Base-by-base conservation (phyloP, 1,140 invertebrate genomes). In the Conopomorpha cramerella region DNA sequence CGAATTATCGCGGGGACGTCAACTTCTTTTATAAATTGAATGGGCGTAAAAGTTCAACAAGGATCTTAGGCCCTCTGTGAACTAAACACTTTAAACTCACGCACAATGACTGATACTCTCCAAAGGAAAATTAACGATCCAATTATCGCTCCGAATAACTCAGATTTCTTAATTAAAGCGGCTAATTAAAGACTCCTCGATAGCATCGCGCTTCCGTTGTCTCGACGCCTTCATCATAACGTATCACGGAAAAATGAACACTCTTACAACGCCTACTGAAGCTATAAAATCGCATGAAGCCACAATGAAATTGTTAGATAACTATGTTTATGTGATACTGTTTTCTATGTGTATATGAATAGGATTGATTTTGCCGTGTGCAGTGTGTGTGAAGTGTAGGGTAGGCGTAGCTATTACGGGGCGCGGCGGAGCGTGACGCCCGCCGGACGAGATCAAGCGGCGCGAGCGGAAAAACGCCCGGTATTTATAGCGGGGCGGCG, bases 91-190 rank as follows among this genome's bases (percentile, higher is more conserved):
- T n/a, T n/a, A n/a, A n/a, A n/a, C n/a, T n/a, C n/a, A n/a, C n/a
- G n/a, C n/a, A n/a, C n/a, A n/a, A n/a, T n/a, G 25, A 28, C 34
- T 18, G 35, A 30, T 15, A 28, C 19, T 16, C 16, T 16, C 14
- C 36, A 38, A 34, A 39, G 29, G 12, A 32, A 42, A 45, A 57
- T 41, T 49, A 47, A 51, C 55, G 62, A 66, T 49, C 45, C 28
- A 61, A 67, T 67, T 67, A 67, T 62, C 55, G 49, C 57, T 49
- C 47, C 30, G 40, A 37, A 45, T 46, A 49, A 46, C 46, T 49
- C 38, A 38, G 41, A 51, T 54, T 59, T 60, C 58, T 62, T 65
- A 63, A 68, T 68, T 65, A 68, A 55, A 50, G 28, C 45, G 33
- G 39, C 53, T 68, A 65, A 68, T 68, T 68, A 65, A 63, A 62